A percentile compares a stretch with the other conserved stretches of the same genome.
Evolutionary conservation across 2,888 invertebrate species (phyloP).

Genomic region (Acrocera orbiculus): DNA sequence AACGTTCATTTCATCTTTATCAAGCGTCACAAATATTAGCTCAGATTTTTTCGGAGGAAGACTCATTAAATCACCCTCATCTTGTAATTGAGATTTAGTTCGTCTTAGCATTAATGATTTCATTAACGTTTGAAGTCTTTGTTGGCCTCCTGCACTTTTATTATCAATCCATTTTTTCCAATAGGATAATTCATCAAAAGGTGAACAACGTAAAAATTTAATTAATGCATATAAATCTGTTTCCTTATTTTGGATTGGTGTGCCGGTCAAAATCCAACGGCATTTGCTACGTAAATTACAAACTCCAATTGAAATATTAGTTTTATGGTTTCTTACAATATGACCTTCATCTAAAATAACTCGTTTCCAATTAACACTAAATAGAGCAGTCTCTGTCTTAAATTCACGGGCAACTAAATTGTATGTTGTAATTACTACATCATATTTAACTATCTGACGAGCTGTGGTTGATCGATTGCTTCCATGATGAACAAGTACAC

Average conservation of each 20-base stretch:
- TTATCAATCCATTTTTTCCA: constrained; percentile 91
- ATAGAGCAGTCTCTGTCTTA: constrained; percentile 40
- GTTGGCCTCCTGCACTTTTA: constrained; percentile 57
- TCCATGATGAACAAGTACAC: constrained; percentile 65
- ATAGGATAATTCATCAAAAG: constrained; percentile 72
- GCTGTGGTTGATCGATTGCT: constrained; percentile 46
- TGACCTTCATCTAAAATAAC: constrained; percentile 91
- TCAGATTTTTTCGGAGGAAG: constrained; percentile 45
- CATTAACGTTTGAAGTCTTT: constrained; percentile 69
- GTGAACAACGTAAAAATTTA: constrained; percentile 69
- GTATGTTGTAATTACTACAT: constrained; percentile 83
- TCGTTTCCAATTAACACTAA: constrained; percentile 62
- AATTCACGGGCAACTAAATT: constrained; percentile 48
- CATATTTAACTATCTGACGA: constrained; percentile 45
- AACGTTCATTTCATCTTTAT: constrained; percentile 51
- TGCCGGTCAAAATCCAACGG: constrained; percentile 82
- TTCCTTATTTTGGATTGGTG: constrained; percentile 89
- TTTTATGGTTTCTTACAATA: constrained; percentile 73
- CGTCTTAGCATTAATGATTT: constrained; percentile 71
- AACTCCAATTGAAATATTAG: constrained; percentile 52
- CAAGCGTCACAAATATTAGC: constrained; percentile 42
- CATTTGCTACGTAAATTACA: constrained; percentile 33
- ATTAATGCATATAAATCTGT: constrained; percentile 61
- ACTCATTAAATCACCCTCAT: constrained; percentile 39
- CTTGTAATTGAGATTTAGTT: constrained; percentile 65